These are phyloP conservation scores for Parnassius orleans DNA, from an alignment of 2,888 invertebrate species.

Conservation along the genomic window DNA sequence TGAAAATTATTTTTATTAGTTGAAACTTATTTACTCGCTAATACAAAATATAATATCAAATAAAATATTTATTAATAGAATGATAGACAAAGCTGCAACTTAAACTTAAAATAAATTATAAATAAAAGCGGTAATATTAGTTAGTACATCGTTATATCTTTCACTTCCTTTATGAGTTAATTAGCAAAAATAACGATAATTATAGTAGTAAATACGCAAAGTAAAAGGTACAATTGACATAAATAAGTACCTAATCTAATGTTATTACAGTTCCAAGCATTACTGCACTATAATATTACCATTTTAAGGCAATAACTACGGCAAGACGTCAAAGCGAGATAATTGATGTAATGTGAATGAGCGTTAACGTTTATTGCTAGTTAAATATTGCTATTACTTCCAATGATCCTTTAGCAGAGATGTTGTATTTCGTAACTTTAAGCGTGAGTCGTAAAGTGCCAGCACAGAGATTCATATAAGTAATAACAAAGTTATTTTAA, in stretches of 20 bases:
- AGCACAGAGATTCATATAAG: slow-evolving; percentile 6
- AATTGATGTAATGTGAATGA: slow-evolving; percentile 18
- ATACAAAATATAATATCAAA: no score
- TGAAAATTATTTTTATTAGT: no score
- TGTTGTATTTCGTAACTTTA: slow-evolving; percentile 16
- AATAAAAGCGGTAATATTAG: no score
- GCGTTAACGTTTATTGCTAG: slow-evolving; percentile 27
- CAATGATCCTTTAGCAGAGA: slow-evolving; percentile 22
- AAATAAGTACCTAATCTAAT: neutral
- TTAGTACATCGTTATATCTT: no score
- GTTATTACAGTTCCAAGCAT: slow-evolving; percentile 6
- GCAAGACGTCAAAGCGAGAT: slow-evolving; percentile 21
- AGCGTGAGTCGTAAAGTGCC: slow-evolving; percentile 5
- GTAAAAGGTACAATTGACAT: neutral
- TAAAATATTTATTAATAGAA: no score
- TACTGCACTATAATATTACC: slow-evolving; percentile 11
- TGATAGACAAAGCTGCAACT: no score
- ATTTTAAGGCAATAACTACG: slow-evolving; percentile 20
- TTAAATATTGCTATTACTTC: slow-evolving; percentile 29
- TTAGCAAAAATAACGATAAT: no score
- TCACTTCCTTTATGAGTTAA: no score
- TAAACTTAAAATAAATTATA: no score
- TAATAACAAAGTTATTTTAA: slow-evolving; percentile 21
- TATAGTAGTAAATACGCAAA: no score
- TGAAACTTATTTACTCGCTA: no score